Evolutionary conservation across 2,888 invertebrate genomes (phyloP).

Genomic region (Leptopterna dolabrata): DNA sequence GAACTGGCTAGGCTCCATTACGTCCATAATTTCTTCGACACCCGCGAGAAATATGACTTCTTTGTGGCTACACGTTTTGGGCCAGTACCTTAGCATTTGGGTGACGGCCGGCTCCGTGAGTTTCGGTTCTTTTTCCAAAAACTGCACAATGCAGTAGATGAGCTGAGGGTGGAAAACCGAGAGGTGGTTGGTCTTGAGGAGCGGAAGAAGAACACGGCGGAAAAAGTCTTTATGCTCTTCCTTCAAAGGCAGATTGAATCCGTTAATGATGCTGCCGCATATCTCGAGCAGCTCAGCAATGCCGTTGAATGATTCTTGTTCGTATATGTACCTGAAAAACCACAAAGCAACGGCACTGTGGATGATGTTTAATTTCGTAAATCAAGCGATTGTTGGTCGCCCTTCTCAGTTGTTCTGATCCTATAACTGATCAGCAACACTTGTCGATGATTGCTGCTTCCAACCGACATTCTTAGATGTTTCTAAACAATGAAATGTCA

Average conservation of each 20-base stretch:
- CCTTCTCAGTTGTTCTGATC: too few species aligned
- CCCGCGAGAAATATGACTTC: conserved; percentile 71
- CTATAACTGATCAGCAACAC: too few species aligned
- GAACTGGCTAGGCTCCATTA: conserved; percentile 94
- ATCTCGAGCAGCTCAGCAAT: conserved; percentile 97
- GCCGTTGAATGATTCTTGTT: conserved; percentile 98
- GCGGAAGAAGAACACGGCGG: conserved; percentile 91
- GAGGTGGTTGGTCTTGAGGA: conserved; percentile 96
- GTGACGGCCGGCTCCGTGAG: conserved; percentile 94
- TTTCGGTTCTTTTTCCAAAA: conserved; percentile 96
- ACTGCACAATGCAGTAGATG: conserved; percentile 99
- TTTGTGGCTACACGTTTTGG: conserved; percentile 98
- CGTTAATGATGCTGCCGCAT: conserved; percentile 98
- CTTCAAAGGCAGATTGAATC: conserved; percentile 97
- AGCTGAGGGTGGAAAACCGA: conserved; percentile 97
- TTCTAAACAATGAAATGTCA: too few species aligned
- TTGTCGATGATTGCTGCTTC: too few species aligned
- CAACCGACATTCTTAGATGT: too few species aligned
- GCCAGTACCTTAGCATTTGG: conserved; percentile 97
- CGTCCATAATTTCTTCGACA: conserved; percentile 72
- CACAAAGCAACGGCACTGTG: conserved; percentile 66
- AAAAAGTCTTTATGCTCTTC: conserved; percentile 98
- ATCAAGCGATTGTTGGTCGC: too few species aligned
- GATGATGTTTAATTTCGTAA: not conserved
- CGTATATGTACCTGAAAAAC: conserved; percentile 90